These are phyloP conservation scores for Bhutanitis thaidina DNA, from an alignment of 2,888 invertebrate genomes.

Conservation along the genomic window DNA sequence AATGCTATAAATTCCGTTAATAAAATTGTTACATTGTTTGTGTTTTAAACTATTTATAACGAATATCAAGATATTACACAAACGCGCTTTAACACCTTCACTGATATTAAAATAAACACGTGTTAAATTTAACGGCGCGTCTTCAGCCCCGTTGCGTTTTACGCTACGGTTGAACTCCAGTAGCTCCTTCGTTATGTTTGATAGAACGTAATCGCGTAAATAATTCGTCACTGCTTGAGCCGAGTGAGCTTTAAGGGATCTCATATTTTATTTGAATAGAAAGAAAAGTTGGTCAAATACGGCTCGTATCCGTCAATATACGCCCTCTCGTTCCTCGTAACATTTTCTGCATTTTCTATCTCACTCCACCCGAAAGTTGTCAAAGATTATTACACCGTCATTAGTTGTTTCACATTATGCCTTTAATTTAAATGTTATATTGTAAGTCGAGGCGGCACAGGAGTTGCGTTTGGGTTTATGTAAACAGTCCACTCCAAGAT, in stretches of 20 bases:
- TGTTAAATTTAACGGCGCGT: no score
- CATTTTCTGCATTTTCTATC: constrained; percentile 32
- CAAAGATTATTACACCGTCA: constrained; percentile 46
- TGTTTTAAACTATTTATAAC: no score
- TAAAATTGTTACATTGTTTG: no score
- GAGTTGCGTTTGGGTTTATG: no score
- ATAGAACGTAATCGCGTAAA: constrained; percentile 30
- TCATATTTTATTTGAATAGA: constrained; percentile 63
- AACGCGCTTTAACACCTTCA: no score
- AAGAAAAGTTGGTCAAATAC: constrained; percentile 67
- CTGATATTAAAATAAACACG: no score
- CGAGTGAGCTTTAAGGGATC: constrained; percentile 34
- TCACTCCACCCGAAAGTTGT: constrained; percentile 44
- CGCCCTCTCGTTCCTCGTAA: constrained; percentile 31
- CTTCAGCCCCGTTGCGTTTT: background rate
- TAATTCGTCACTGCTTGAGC: constrained; percentile 29
- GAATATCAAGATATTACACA: no score
- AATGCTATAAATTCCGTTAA: no score
- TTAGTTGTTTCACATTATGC: no score
- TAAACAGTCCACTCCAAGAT: no score
- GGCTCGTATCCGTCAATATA: constrained; percentile 46
- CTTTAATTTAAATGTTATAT: no score
- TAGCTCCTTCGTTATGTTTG: background rate
- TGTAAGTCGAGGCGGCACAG: no score
- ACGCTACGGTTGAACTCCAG: background rate